Conservation (phyloP, 2,113 vertebrate genomes). For the Mionectes macconnelli region DNA sequence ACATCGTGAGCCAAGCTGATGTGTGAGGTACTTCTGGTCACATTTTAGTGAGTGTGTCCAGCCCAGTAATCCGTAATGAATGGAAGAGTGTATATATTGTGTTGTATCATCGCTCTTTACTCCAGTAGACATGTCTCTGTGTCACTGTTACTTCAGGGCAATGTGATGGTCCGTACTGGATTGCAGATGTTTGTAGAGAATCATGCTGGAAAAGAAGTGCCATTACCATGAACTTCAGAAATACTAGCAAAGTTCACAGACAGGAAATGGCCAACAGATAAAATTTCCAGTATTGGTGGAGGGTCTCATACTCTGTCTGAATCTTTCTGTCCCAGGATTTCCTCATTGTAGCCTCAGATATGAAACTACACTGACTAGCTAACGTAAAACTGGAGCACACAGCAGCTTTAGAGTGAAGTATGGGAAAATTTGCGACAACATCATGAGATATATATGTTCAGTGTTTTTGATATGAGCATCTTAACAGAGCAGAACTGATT, state of each 20-base stretch:
- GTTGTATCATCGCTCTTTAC: neutral
- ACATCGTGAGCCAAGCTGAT: neutral
- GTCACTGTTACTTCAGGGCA: neutral
- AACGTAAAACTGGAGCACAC: neutral
- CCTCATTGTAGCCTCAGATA: neutral
- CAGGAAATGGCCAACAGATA: neutral
- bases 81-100: neutral
- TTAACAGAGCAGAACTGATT: neutral
- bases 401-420: neutral
- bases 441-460: neutral
- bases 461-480: neutral
- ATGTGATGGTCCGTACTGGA: neutral
- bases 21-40: neutral
- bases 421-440: neutral
- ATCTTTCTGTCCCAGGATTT: neutral
- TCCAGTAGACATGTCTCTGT: neutral
- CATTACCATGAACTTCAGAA: neutral
- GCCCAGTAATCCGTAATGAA: neutral
- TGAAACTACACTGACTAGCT: neutral
- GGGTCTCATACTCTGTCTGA: neutral
- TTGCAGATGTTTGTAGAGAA: neutral
- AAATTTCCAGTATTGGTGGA: neutral
- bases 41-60: neutral
- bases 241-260: neutral
- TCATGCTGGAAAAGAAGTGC: neutral